Conservation (phyloP, 53 echinoderm and acorn worm genomes). For the Holothuria leucospilota region DNA sequence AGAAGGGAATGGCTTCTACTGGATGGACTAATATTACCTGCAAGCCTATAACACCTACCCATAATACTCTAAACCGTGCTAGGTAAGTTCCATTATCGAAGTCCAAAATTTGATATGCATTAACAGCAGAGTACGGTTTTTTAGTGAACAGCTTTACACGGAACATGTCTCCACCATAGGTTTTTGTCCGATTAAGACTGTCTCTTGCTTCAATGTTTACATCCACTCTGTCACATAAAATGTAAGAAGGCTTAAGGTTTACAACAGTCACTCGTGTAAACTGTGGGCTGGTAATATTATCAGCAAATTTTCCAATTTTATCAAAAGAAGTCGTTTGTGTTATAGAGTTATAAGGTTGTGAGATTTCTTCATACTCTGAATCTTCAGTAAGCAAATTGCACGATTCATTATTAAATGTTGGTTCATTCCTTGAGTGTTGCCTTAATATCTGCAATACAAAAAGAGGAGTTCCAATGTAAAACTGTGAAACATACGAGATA, state of each 20-base stretch:
- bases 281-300: background rate
- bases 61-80: background rate
- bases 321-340: too few species aligned
- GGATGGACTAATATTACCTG: background rate
- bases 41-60: background rate
- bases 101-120: background rate
- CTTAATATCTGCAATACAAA: too few species aligned
- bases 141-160: background rate
- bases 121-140: background rate
- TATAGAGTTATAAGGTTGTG: too few species aligned
- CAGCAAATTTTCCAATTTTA: background rate
- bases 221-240: background rate
- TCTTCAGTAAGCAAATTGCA: too few species aligned
- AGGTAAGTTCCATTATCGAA: conserved; percentile 5
- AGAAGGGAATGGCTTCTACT: background rate
- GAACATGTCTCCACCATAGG: conserved; percentile 2
- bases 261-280: background rate
- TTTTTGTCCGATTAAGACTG: background rate
- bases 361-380: too few species aligned
- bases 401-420: too few species aligned
- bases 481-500: too few species aligned
- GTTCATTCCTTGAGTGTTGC: too few species aligned
- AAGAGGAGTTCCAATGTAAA: too few species aligned
- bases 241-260: background rate
- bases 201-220: background rate